Percentiles rank a stretch among this genome's conserved stretches.
Evolutionary conservation across 2,888 invertebrate genomes (phyloP).

Genomic region (Flexamia atlantica): DNA sequence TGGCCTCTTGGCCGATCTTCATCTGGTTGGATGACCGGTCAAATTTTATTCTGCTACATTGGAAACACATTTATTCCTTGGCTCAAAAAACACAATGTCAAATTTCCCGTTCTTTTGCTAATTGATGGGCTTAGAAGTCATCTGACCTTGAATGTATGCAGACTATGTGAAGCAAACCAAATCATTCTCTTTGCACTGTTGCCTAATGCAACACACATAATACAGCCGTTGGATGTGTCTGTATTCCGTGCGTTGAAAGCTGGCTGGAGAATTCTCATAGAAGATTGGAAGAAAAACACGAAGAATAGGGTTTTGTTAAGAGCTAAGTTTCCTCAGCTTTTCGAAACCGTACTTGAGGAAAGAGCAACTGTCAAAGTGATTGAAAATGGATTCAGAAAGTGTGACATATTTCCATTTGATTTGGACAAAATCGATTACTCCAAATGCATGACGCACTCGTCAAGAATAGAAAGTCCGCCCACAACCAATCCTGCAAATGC

Average conservation of each 20-base stretch:
- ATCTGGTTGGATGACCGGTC: slow-evolving; percentile 51
- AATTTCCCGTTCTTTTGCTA: slow-evolving; percentile 15
- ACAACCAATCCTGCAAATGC: not conserved
- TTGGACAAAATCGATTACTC: slow-evolving; percentile 28
- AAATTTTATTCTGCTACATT: slow-evolving; percentile 47
- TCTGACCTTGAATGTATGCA: slow-evolving; percentile 23
- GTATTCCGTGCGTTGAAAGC: slow-evolving; percentile 21
- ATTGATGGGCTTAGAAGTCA: slow-evolving; percentile 32
- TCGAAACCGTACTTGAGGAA: slow-evolving; percentile 42
- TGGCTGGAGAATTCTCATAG: slow-evolving; percentile 10
- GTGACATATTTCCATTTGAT: slow-evolving; percentile 25
- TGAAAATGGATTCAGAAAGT: slow-evolving; percentile 27
- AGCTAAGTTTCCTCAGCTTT: slow-evolving; percentile 43
- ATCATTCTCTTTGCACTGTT: slow-evolving; percentile 5
- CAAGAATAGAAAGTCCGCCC: not conserved
- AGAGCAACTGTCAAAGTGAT: slow-evolving; percentile 8
- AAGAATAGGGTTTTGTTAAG: slow-evolving; percentile 31
- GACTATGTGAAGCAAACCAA: slow-evolving; percentile 21
- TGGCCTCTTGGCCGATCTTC: slow-evolving; percentile 38
- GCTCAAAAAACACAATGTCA: slow-evolving; percentile 38
- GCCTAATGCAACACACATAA: slow-evolving; percentile 47
- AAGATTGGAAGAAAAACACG: slow-evolving; percentile 31
- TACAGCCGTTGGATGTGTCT: slow-evolving; percentile 32
- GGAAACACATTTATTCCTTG: slow-evolving; percentile 51
- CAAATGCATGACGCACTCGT: slow-evolving; percentile 28